These are phyloP conservation scores for Cataglyphis hispanica DNA, from an alignment of 1,140 invertebrate species.

Conservation along the genomic window DNA sequence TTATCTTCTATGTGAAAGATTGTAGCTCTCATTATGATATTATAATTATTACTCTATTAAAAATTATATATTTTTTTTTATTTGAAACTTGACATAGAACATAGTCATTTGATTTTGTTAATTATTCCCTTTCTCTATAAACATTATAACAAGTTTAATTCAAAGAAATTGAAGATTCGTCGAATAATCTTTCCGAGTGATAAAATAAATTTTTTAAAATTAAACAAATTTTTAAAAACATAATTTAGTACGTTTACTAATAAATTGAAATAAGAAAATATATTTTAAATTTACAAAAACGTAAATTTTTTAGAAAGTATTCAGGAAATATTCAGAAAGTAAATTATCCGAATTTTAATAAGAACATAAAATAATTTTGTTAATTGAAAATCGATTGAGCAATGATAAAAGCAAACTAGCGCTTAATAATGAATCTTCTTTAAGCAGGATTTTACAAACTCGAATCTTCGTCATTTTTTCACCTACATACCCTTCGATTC, in stretches of 20 bases:
- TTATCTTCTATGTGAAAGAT: background rate
- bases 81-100: background rate
- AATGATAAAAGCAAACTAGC: background rate
- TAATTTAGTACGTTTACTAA: too few relatives aligned
- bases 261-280: background rate
- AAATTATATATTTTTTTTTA: background rate
- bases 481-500: background rate
- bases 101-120: background rate
- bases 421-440: background rate
- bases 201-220: background rate
- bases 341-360: background rate
- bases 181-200: background rate
- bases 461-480: background rate
- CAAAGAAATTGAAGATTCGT: background rate
- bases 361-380: background rate
- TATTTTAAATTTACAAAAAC: background rate
- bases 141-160: background rate
- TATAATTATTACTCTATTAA: constrained; percentile 4
- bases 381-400: background rate
- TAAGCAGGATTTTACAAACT: background rate
- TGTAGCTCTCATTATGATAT: background rate
- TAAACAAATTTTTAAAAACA: background rate
- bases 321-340: background rate
- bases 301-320: background rate
- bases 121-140: background rate